Percentiles rank a stretch among this genome's conserved stretches.
phyloP scores from a whole-genome alignment of 2,888 invertebrate genomes.

The Macroteleia sp. region DNA sequence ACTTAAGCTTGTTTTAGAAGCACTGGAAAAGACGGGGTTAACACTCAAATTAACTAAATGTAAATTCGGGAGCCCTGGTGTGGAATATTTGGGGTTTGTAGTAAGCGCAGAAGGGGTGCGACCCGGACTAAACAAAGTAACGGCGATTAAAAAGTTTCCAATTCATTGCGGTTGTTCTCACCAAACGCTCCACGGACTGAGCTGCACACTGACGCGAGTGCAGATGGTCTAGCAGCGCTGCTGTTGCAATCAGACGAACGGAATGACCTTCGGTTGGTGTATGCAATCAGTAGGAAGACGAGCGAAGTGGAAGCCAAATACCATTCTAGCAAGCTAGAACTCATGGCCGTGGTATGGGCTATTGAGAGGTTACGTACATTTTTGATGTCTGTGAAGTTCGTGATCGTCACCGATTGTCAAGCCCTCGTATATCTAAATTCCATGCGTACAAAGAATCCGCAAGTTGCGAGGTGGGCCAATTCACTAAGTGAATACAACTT shows the following conservation, averaged over 20 bases:
- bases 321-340: constrained; percentile 6
- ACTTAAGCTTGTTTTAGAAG: no score
- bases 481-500: constrained; percentile 31
- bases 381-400: not conserved
- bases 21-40: no score
- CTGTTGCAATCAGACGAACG: not conserved
- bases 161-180: not conserved
- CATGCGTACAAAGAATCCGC: constrained; percentile 59
- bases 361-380: constrained; percentile 44
- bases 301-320: not conserved
- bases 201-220: not conserved
- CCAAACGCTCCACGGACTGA: not conserved
- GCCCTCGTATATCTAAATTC: not conserved
- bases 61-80: no score
- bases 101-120: no score
- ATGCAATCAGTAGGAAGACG: not conserved
- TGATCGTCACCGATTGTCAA: constrained; percentile 27
- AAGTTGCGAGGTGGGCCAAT: constrained; percentile 55
- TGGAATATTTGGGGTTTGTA: no score
- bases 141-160: no score
- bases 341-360: constrained; percentile 13
- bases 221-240: not conserved
- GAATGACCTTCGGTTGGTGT: not conserved
- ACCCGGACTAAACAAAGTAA: no score
- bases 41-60: no score